Percentiles rank a stretch among this genome's conserved stretches.
These are phyloP conservation scores for Spea multiplicata DNA, from an alignment of 2,113 vertebrate genomes.

Conservation along the genomic window DNA sequence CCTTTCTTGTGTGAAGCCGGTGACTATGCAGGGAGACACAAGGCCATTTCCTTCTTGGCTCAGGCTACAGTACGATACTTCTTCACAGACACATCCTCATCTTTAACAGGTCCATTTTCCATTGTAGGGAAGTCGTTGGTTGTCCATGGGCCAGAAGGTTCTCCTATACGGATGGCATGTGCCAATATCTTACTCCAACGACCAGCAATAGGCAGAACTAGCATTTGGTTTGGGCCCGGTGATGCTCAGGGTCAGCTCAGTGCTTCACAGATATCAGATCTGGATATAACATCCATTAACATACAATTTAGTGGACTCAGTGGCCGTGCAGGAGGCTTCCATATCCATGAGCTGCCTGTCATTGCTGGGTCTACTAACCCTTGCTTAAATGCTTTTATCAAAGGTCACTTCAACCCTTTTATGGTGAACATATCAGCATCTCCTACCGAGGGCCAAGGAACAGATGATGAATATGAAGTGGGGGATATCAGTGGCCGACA, in stretches of 20 bases:
- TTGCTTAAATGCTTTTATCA: conserved; percentile 64
- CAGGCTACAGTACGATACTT: conserved; percentile 57
- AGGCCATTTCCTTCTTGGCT: conserved; percentile 53
- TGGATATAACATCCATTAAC: conserved; percentile 60
- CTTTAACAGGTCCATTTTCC: conserved; percentile 53
- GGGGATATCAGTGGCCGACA: conserved; percentile 77
- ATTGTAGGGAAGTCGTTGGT: conserved; percentile 68
- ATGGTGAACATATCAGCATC: conserved; percentile 54
- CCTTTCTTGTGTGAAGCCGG: conserved; percentile 71
- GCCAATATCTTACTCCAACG: conserved; percentile 67
- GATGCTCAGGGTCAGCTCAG: conserved; percentile 52
- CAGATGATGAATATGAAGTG: conserved; percentile 72
- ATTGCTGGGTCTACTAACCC: conserved; percentile 48
- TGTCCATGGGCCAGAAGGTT: conserved; percentile 60
- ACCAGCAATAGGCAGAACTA: conserved; percentile 48
- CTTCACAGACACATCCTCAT: conserved; percentile 71
- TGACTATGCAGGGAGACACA: conserved; percentile 65
- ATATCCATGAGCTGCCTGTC: conserved; percentile 68
- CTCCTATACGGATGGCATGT: conserved; percentile 62
- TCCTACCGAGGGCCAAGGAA: conserved; percentile 63
- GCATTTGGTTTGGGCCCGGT: conserved; percentile 61
- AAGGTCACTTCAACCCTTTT: conserved; percentile 73
- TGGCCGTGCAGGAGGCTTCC: conserved; percentile 62
- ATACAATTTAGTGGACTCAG: conserved; percentile 60
- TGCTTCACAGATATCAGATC: conserved; percentile 61